A percentile compares a stretch with the other conserved stretches of the same genome.
Conservation (phyloP, 1,140 invertebrate species). For the Tetranychus urticae region DNA sequence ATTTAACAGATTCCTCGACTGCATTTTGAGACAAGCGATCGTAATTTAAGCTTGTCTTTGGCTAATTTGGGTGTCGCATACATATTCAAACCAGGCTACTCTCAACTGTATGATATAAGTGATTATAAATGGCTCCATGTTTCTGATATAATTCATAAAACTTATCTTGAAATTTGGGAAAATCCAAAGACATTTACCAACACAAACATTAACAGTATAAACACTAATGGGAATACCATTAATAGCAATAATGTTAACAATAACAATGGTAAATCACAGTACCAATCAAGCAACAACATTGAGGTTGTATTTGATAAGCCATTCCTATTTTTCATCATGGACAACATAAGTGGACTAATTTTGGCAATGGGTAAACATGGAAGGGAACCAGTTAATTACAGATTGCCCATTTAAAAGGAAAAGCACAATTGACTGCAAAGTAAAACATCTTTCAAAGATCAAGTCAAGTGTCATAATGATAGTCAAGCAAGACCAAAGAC, state of each 20-base stretch:
- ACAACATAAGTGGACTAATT: conserved; percentile 15
- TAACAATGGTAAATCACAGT: background rate
- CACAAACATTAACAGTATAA: background rate
- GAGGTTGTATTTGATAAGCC: conserved; percentile 11
- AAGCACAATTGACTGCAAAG: no score
- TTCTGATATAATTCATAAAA: conserved; percentile 15
- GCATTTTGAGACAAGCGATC: conserved; percentile 11
- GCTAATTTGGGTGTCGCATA: conserved; percentile 12
- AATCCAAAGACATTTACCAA: background rate
- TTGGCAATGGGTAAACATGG: conserved; percentile 15
- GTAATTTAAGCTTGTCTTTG: conserved; percentile 12
- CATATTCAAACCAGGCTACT: conserved; percentile 14
- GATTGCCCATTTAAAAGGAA: background rate
- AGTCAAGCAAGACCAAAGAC: no score
- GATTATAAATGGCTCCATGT: conserved; percentile 14
- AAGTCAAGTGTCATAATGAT: no score
- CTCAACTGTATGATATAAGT: conserved; percentile 13
- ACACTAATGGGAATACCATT: background rate
- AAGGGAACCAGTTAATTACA: background rate
- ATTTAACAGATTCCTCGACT: conserved; percentile 14
- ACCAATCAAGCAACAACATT: conserved; percentile 2
- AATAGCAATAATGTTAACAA: background rate
- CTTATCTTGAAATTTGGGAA: conserved; percentile 12
- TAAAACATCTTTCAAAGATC: no score
- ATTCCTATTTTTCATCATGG: conserved; percentile 16